A percentile compares a stretch with the other conserved stretches of the same genome.
phyloP scores from a whole-genome alignment of 2,113 vertebrate species.

The Passer montanus region DNA sequence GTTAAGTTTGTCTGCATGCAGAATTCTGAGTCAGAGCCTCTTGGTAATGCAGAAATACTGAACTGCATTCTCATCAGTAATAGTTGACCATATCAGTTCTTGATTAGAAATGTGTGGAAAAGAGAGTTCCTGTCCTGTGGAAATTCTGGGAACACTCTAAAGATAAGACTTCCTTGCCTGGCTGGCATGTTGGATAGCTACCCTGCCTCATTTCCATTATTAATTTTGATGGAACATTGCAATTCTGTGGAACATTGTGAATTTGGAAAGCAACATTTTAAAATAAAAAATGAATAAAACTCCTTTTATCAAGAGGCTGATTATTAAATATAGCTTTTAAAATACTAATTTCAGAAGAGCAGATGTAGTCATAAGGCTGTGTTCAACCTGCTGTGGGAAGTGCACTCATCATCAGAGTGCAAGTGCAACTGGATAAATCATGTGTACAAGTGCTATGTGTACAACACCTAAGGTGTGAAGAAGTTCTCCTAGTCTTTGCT shows the following conservation, averaged over 20 bases:
- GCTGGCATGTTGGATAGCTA: neutral
- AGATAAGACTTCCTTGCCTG: neutral
- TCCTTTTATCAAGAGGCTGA: neutral
- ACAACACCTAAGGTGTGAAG: neutral
- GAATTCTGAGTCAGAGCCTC: neutral
- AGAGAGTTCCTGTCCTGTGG: neutral
- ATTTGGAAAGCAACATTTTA: neutral
- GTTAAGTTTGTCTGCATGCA: neutral
- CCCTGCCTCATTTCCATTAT: neutral
- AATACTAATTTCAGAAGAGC: neutral
- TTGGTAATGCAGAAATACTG: neutral
- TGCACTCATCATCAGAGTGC: neutral
- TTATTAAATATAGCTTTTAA: neutral
- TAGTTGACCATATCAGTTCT: neutral
- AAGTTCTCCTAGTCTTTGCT: neutral
- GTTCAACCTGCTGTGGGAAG: neutral
- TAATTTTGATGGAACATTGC: neutral
- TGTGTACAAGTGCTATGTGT: rapidly evolving
- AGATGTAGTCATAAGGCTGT: neutral
- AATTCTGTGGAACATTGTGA: neutral
- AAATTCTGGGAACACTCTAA: neutral
- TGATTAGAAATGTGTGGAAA: neutral
- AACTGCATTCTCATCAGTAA: neutral
- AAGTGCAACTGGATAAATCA: neutral
- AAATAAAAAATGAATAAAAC: neutral